Evolutionary conservation across 2,797 vertebrate genomes (phyloP), one percentile per base, ranked within the genome.

Genomic region (Acipenser ruthenus): DNA sequence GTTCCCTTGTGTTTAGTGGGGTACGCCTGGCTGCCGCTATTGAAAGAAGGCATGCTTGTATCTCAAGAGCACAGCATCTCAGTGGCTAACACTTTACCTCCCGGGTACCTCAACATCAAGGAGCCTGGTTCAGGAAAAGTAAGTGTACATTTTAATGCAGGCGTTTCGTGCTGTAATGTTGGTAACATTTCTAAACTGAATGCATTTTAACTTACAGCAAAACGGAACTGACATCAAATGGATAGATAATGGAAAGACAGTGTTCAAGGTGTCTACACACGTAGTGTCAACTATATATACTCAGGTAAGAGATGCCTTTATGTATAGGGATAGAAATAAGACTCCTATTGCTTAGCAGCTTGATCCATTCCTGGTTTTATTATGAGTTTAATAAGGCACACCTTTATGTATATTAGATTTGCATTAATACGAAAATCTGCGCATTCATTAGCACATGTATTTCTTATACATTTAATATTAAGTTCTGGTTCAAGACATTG

Each of bases 281-380:
- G 89, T 96, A 60, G 89, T 96, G 55, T 99, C 97, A 7, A 99
- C 96, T 69, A 90, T 99, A 67, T 95, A 99, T 73, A 96, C 96
- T 89, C 95, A 99, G 95, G 97, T 98, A 76, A 81, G 78, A 50
- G n/a, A 1, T 6, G 1, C 7, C 51, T 68, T 49, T 18, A 10
- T 37, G 37, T 37, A 37, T 37, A 37, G 37, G 37, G 37, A 37
- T 37, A 5, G 37, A 37, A 37, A 37, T 37, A 37, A 4, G 5
- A 37, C 37, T 37, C 37, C 4, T 5, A 5, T 37, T 37, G 37
- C 37, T 37, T 37, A 37, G 37, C 37, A 37, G 37, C 5, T 37
- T 37, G 3, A 37, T 37, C 37, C 4, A 37, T 37, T 37, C 37
- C 37, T 37, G 37, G 37, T 37, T 37, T 37, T 37, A 37, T 37